Evolutionary conservation across 2,797 vertebrate genomes (phyloP), one percentile per base, ranked within the genome.

Genomic region (Aldrovandia affinis): DNA sequence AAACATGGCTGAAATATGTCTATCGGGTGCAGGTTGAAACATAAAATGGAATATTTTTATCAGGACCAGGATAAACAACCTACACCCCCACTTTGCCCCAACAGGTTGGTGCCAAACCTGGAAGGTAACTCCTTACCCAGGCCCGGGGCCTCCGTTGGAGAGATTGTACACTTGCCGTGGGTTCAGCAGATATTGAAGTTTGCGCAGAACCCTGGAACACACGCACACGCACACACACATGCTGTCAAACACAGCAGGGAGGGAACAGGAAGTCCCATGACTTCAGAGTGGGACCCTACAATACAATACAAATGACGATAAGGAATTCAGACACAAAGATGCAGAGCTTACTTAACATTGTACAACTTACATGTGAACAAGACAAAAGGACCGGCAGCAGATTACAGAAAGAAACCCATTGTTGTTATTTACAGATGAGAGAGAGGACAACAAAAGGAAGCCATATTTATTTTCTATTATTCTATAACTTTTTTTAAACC

Each of bases 151-250:
- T 33, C 96, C 97, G 3, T 94, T 96, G 65, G 93, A 90, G 33
- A 98, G 94, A 91, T 97, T 97, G 89, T 97, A 97, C 33, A 98
- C 96, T 90, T 99, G 98, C 68, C 97, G 96, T 28, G 97, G 98
- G 89, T 98, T 98, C 84, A 98, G 93, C 78, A 98, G 91, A 86
- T 96, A 97, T 86, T 97, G 97, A 91, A 98, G 97, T 90, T 98
- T 98, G 84, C 96, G 94, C 85, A 98, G 95, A 80, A 98, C 96
- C 89, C 97, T 99, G 89, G 93, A 93, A 25, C 18, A 52, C 0
- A 65, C 50, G 89, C 4, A 89, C 28, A 85, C 63, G 18, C 5
- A 57, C 0, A 55, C 57, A 89, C 4, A 88, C 30, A 85, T 63
- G 73, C 18, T 28, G 8, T 82, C 4, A 77, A 77, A 77, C 70